These are phyloP conservation scores for Pollimyrus isidori DNA, from an alignment of 2,113 vertebrate genomes.

Conservation along the genomic window DNA sequence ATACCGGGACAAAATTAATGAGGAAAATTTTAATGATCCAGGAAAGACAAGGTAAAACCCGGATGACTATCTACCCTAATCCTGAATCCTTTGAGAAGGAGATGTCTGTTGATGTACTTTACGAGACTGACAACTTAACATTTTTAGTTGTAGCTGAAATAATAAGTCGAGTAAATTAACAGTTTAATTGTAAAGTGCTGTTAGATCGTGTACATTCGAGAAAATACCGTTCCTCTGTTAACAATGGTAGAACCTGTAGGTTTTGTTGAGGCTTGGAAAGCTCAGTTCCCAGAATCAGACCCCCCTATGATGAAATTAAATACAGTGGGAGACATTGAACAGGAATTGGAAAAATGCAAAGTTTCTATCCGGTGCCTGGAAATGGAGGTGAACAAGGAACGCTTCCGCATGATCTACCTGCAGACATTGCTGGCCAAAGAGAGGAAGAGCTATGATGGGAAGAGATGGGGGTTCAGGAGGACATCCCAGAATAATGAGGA, in stretches of 20 bases:
- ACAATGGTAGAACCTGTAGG: conserved; percentile 94
- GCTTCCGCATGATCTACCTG: conserved; percentile 98
- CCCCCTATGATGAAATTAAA: conserved; percentile 94
- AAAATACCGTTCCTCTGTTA: conserved; percentile 26
- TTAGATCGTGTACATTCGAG: not conserved
- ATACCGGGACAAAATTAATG: not conserved
- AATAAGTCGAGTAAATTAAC: not conserved
- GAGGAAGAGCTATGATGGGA: conserved; percentile 89
- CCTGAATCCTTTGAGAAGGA: not conserved
- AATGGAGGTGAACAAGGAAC: conserved; percentile 96
- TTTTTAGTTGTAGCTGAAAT: not conserved
- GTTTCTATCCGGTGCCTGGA: conserved; percentile 86
- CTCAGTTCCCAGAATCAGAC: conserved; percentile 91
- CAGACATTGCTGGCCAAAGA: conserved; percentile 96
- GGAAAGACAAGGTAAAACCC: not conserved
- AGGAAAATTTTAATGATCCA: not conserved
- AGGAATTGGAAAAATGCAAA: conserved; percentile 91
- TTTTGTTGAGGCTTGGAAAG: conserved; percentile 95
- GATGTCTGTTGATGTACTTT: conserved; percentile 4
- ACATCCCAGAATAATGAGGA: conserved; percentile 69
- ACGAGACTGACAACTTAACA: not conserved
- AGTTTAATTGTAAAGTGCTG: conserved; percentile 20
- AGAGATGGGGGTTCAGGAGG: conserved; percentile 90
- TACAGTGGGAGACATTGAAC: conserved; percentile 85
- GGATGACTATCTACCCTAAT: not conserved